These are phyloP conservation scores for Rhabdomys dilectus DNA, from an alignment of 2,113 vertebrate species.

Conservation along the genomic window DNA sequence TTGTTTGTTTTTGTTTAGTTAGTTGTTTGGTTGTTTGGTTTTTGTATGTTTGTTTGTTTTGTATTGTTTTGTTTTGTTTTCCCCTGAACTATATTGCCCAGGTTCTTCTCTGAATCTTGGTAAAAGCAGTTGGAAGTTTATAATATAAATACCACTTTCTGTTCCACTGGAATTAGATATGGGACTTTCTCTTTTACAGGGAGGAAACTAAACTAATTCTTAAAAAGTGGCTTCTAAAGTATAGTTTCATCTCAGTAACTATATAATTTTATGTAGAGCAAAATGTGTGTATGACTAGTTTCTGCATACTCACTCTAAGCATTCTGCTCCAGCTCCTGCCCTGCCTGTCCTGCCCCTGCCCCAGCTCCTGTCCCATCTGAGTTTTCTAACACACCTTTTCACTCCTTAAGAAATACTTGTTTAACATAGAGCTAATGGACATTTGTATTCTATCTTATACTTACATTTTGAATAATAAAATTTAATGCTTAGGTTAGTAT, in stretches of 20 bases:
- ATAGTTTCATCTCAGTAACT: conserved; percentile 86
- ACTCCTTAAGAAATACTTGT: conserved; percentile 64
- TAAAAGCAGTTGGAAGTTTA: conserved; percentile 88
- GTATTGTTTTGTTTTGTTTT: conserved; percentile 68
- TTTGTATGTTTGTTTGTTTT: no score
- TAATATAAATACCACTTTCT: neutral
- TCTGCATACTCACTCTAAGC: conserved; percentile 69
- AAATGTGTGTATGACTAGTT: conserved; percentile 70
- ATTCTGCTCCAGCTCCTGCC: neutral
- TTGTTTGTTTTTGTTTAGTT: conserved; percentile 64
- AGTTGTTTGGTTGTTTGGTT: no score
- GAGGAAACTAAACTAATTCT: neutral
- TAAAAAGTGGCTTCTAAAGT: conserved; percentile 80
- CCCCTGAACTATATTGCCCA: neutral
- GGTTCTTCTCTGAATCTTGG: conserved; percentile 81
- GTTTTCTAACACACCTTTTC: conserved; percentile 73
- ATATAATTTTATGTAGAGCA: conserved; percentile 82
- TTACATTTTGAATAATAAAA: neutral
- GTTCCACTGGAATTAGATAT: neutral
- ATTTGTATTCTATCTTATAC: neutral
- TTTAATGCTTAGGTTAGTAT: neutral
- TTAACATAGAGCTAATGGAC: neutral
- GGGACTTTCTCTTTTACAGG: neutral
- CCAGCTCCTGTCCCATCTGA: neutral
- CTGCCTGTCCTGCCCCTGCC: no score